Evolutionary conservation across 2,797 vertebrate species (phyloP).

Genomic region (Lerista edwardsae): DNA sequence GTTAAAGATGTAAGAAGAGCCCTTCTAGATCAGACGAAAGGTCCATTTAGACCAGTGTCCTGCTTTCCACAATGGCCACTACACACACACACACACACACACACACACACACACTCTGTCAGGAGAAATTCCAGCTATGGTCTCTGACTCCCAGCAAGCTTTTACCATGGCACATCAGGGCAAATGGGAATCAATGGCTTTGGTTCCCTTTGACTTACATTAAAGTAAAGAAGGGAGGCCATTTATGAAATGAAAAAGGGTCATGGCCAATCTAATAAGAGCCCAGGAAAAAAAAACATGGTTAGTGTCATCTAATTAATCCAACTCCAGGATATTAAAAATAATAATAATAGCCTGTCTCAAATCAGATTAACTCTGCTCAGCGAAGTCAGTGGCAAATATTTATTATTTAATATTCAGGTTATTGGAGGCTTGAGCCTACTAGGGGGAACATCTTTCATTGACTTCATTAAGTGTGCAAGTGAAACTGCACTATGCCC

Average conservation of each 20-base stretch:
- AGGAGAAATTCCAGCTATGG: neutral
- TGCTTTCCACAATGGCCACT: neutral
- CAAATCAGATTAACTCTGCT: slow-evolving; percentile 4
- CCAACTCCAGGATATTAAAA: slow-evolving; percentile 4
- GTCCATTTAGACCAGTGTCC: neutral
- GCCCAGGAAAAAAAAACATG: slow-evolving; percentile 18
- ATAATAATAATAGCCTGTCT: neutral
- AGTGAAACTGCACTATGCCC: neutral
- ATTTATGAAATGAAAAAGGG: slow-evolving; percentile 33
- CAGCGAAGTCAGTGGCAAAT: slow-evolving; percentile 14
- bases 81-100: neutral
- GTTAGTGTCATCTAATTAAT: slow-evolving; percentile 31
- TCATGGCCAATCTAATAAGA: slow-evolving; percentile 14
- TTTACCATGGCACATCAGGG: neutral
- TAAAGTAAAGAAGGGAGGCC: slow-evolving; percentile 7
- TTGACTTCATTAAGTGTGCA: neutral
- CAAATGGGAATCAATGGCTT: neutral
- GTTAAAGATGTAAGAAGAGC: neutral
- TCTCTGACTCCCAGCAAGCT: neutral
- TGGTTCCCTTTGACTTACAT: slow-evolving; percentile 15
- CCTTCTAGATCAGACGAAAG: neutral
- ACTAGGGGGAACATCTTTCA: neutral
- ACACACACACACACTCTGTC: neutral
- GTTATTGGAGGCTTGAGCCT: neutral
- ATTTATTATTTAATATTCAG: slow-evolving; percentile 28